Conservation (phyloP, 2,113 vertebrate species). For the Epinephelus fuscoguttatus region DNA sequence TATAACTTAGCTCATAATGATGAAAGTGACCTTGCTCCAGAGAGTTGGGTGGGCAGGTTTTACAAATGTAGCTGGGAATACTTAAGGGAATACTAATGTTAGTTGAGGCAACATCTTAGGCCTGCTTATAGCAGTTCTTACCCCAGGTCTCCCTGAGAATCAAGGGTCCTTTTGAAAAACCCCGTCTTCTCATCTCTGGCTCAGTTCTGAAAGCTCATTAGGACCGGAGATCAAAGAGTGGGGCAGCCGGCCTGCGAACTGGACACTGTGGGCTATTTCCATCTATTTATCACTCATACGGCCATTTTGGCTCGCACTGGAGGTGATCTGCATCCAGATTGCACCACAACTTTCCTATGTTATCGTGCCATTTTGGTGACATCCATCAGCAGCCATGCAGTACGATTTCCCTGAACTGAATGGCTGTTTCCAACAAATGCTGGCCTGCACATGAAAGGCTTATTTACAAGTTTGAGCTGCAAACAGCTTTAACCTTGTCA, state of each 20-base stretch:
- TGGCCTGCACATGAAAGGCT: constrained; percentile 47
- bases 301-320: constrained; percentile 71
- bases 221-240: constrained; percentile 80
- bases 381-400: constrained; percentile 46
- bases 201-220: constrained; percentile 82
- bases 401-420: constrained; percentile 7
- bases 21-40: constrained; percentile 75
- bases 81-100: constrained; percentile 79
- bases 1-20: constrained; percentile 60
- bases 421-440: constrained; percentile 30
- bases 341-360: constrained; percentile 68
- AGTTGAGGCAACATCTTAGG: constrained; percentile 72
- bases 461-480: constrained; percentile 14
- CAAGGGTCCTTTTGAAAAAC: constrained; percentile 72
- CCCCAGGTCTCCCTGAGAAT: constrained; percentile 70
- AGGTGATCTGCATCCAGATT: constrained; percentile 69
- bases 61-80: constrained; percentile 67
- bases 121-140: constrained; percentile 63
- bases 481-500: constrained; percentile 16
- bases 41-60: constrained; percentile 67
- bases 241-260: constrained; percentile 70
- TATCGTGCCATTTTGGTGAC: constrained; percentile 61
- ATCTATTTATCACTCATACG: constrained; percentile 73
- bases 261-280: constrained; percentile 75
- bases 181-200: constrained; percentile 76